These are phyloP conservation scores for Mantis religiosa DNA, from an alignment of 2,888 invertebrate genomes.

Conservation along the genomic window DNA sequence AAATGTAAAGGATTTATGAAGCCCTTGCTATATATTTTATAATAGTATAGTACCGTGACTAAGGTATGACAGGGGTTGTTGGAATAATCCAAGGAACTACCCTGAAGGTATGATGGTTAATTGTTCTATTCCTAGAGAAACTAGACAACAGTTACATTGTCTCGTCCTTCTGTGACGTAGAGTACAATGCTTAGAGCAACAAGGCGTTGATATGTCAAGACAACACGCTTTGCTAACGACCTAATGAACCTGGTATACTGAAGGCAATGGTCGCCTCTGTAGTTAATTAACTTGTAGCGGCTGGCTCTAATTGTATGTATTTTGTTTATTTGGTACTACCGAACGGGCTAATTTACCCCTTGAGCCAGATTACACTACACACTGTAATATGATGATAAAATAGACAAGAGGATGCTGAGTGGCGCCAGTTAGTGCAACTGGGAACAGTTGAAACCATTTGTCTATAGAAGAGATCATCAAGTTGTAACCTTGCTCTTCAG, in stretches of 20 bases:
- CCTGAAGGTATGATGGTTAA: too few relatives aligned
- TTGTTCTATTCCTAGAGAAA: background rate
- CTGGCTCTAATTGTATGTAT: background rate
- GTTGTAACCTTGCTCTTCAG: too few relatives aligned
- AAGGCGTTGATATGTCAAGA: background rate
- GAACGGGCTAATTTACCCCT: background rate
- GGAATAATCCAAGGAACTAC: too few relatives aligned
- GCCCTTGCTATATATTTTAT: too few relatives aligned
- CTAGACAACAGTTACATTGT: background rate
- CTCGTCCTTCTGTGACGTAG: background rate
- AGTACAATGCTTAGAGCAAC: background rate
- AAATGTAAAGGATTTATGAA: too few relatives aligned
- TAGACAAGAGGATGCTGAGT: too few relatives aligned
- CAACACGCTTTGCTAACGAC: background rate
- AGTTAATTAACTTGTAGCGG: background rate
- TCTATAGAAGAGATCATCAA: too few relatives aligned
- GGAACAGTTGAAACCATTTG: too few relatives aligned
- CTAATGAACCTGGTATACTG: background rate
- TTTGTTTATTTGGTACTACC: background rate
- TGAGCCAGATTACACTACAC: background rate
- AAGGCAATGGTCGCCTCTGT: background rate
- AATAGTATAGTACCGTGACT: too few relatives aligned
- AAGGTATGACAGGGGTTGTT: too few relatives aligned
- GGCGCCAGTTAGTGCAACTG: too few relatives aligned
- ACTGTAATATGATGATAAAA: too few relatives aligned